Evolutionary conservation across 2,113 vertebrate species (phyloP).

Genomic region (Aleadryas rufinucha): DNA sequence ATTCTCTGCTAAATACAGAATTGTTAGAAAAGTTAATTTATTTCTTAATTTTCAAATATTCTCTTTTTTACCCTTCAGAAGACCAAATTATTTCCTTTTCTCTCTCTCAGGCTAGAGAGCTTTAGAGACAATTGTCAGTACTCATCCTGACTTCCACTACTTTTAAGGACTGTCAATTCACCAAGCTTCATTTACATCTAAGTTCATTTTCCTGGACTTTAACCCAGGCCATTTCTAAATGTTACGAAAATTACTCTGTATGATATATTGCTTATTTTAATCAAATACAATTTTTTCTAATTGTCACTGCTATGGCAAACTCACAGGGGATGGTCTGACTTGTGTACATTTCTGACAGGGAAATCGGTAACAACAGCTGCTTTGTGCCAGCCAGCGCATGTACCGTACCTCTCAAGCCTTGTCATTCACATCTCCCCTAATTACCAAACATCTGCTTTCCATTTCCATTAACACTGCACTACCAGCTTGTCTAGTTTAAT

Average conservation of each 20-base stretch:
- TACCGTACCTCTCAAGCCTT: slow-evolving; percentile 90
- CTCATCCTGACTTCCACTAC: background rate
- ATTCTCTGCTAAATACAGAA: background rate
- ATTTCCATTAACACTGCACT: slow-evolving; percentile 92
- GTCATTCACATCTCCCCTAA: slow-evolving; percentile 99
- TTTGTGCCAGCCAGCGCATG: slow-evolving; percentile 87
- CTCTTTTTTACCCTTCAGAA: background rate
- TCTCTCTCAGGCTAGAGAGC: background rate
- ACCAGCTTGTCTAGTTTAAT: slow-evolving; percentile 96
- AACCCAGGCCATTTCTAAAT: background rate
- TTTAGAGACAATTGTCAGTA: background rate
- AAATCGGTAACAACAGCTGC: slow-evolving; percentile 92
- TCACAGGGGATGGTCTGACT: slow-evolving; percentile 89
- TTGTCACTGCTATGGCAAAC: slow-evolving; percentile 77
- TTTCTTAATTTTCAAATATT: background rate
- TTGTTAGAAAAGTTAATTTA: background rate
- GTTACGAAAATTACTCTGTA: slow-evolving; percentile 8
- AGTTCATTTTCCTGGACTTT: background rate
- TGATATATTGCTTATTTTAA: slow-evolving; percentile 76
- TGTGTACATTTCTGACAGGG: slow-evolving; percentile 91
- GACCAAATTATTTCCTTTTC: background rate
- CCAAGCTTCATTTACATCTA: background rate
- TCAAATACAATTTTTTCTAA: slow-evolving; percentile 76
- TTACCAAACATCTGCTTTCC: slow-evolving; percentile 99
- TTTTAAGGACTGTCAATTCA: background rate